phyloP scores from a whole-genome alignment of 2,797 vertebrate genomes.

The Enteromius paludinosus region DNA sequence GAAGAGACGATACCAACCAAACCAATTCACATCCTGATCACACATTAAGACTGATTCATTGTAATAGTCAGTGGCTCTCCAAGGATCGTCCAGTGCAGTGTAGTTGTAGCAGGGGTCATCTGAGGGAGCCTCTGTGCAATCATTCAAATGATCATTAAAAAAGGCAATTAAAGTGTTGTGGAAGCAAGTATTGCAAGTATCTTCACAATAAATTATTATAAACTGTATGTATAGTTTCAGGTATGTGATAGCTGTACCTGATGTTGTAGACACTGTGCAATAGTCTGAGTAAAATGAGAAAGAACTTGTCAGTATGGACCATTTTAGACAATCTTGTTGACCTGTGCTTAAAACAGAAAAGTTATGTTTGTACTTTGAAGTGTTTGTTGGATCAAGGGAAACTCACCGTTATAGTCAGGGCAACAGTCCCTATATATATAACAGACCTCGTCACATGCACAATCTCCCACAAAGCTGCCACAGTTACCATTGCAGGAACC shows the following conservation, averaged over 20 bases:
- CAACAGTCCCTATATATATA: conserved; percentile 46
- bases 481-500: conserved; percentile 43
- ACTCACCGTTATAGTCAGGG: conserved; percentile 54
- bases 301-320: background rate
- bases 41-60: no score
- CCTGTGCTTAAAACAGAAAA: background rate
- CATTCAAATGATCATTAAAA: background rate
- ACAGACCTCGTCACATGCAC: conserved; percentile 57
- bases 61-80: background rate
- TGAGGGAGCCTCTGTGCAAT: background rate
- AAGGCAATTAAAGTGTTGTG: background rate
- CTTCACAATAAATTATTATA: background rate
- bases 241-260: background rate
- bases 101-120: background rate
- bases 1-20: no score
- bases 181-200: background rate
- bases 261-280: background rate
- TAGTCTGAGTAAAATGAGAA: background rate
- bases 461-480: conserved; percentile 11
- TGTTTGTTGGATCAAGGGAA: no score
- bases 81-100: background rate
- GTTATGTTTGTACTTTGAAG: background rate
- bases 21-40: no score
- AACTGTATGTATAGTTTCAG: background rate
- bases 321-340: background rate